Percentiles rank a stretch among this genome's conserved stretches.
phyloP scores from a whole-genome alignment of 1,140 invertebrate species.

The Palaemon carinicauda region DNA sequence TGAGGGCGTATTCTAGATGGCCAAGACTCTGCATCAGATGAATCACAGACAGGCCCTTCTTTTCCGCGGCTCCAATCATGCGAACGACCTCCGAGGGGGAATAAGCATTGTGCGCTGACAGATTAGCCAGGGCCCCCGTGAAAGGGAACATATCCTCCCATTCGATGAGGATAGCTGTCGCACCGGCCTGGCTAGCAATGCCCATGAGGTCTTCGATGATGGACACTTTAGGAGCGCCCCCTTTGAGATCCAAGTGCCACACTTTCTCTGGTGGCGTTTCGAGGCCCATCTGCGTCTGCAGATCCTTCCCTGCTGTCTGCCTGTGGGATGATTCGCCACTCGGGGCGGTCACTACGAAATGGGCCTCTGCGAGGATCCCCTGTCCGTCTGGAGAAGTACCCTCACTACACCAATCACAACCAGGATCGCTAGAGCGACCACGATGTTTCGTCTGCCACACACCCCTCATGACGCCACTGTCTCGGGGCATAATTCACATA shows the following conservation, averaged over 20 bases:
- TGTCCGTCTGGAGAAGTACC: background rate
- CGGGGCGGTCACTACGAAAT: conserved; percentile 19
- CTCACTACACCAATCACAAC: background rate
- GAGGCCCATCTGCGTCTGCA: conserved; percentile 22
- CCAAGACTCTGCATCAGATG: conserved; percentile 63
- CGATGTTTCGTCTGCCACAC: background rate
- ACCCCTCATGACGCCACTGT: too few species aligned
- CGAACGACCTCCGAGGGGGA: conserved; percentile 63
- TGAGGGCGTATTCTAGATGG: conserved; percentile 65
- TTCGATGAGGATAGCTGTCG: conserved; percentile 68
- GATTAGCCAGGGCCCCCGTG: conserved; percentile 59
- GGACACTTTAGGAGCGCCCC: conserved; percentile 76
- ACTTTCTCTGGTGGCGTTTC: conserved; percentile 60
- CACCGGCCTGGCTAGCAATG: conserved; percentile 75
- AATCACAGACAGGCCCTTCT: conserved; percentile 63
- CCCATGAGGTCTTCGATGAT: conserved; percentile 79
- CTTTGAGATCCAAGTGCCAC: conserved; percentile 90
- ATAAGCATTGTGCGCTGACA: conserved; percentile 61
- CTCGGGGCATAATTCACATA: too few species aligned
- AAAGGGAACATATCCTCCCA: conserved; percentile 71
- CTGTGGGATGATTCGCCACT: background rate
- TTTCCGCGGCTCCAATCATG: conserved; percentile 62
- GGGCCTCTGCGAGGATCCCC: background rate
- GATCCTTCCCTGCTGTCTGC: background rate
- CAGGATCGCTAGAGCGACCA: background rate